These are phyloP conservation scores for Mixornis gularis DNA, from an alignment of 2,113 vertebrate species.

Conservation along the genomic window DNA sequence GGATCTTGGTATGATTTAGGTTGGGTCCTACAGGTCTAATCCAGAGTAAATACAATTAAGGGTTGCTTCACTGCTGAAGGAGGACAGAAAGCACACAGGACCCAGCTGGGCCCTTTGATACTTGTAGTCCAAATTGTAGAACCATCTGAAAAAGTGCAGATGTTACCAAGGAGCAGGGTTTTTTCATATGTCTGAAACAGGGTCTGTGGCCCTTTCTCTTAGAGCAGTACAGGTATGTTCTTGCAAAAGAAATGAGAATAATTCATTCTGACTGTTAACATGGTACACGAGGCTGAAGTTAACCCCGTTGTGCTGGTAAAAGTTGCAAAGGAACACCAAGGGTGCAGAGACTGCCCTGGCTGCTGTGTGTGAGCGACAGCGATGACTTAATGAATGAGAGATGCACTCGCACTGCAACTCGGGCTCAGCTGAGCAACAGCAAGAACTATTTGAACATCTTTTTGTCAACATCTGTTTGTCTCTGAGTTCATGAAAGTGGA, in stretches of 20 bases:
- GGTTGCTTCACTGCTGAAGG: neutral
- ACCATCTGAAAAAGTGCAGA: neutral
- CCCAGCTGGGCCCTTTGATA: neutral
- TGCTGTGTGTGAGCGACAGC: neutral
- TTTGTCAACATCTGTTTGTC: conserved; percentile 58
- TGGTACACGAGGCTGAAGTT: neutral
- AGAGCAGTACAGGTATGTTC: neutral
- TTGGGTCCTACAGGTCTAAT: conserved; percentile 14
- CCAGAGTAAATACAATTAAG: neutral
- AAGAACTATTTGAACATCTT: conserved; percentile 5
- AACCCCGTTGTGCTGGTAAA: neutral
- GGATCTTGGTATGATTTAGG: conserved; percentile 23
- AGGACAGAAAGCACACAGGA: neutral
- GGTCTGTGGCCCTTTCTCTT: neutral
- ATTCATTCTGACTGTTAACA: neutral
- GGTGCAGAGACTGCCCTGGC: neutral
- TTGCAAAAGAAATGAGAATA: neutral
- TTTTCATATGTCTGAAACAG: neutral
- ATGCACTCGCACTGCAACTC: neutral
- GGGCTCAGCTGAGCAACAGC: neutral
- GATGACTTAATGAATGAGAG: neutral
- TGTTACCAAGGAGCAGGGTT: neutral
- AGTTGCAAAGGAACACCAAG: neutral
- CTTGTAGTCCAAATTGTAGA: neutral
- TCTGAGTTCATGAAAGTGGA: conserved; percentile 20